Evolutionary conservation across 1,140 invertebrate species (phyloP).

Genomic region (Acyrthosiphon pisum): DNA sequence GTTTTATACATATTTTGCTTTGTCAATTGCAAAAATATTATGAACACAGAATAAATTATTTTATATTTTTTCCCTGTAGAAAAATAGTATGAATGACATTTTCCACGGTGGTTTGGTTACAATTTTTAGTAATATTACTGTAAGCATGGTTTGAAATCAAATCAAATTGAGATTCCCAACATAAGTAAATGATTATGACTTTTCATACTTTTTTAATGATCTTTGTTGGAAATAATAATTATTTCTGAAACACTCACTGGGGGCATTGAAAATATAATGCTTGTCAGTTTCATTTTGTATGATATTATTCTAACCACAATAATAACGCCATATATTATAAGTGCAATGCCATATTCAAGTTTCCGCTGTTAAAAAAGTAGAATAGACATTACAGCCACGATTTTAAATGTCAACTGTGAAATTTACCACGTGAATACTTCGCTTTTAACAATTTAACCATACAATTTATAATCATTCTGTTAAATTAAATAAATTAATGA

Average conservation of each 20-base stretch:
- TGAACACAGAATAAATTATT: background rate
- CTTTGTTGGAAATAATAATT: background rate
- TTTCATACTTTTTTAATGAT: background rate
- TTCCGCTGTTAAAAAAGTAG: background rate
- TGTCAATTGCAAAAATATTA: background rate
- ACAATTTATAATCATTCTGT: background rate
- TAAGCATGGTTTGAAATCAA: background rate
- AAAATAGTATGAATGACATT: background rate
- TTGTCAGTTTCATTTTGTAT: background rate
- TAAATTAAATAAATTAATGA: background rate
- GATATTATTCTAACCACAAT: background rate
- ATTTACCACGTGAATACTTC: background rate
- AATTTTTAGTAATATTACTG: background rate
- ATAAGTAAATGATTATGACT: background rate
- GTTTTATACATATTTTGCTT: background rate
- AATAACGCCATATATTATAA: background rate
- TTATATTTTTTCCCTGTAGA: background rate
- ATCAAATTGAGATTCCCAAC: background rate
- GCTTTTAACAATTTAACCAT: background rate
- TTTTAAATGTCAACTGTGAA: background rate
- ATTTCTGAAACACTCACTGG: background rate
- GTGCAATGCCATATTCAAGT: background rate
- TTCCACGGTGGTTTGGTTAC: background rate
- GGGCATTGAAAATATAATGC: background rate
- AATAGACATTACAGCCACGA: background rate